Base-by-base conservation (phyloP, 64 coral and sea anemone genomes). In the Pocillopora damicornis region DNA sequence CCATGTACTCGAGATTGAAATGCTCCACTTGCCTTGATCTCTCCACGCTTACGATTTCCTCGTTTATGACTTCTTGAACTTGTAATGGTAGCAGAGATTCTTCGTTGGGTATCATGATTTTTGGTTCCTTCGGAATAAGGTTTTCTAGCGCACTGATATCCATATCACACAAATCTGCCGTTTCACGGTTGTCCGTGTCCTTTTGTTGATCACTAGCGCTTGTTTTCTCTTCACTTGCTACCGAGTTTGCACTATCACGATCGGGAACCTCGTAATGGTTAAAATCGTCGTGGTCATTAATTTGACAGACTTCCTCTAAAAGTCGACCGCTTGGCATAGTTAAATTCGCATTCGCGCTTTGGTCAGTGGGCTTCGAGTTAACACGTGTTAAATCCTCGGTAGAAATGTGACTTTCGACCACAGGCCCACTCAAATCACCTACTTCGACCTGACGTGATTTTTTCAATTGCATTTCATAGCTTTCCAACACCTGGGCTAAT, bases 401-500 rank as follows among this genome's bases (percentile, higher is more conserved):
- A 66, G 12, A 35, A 75, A 58, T 59, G 78, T 80, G 25, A 37
- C 59, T 51, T 1, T 68, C 58, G 8, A 62, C 42, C 34, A 58
- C 18, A 9, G 45, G 37, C 59, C 13, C 23, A 69, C 20, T 13
- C 11, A 73, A 6, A 74, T 58, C 74, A 26, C 1, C 9, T 59
- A 73, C 73, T 38, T 79, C 38, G 14, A 69, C 61, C 71, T 83
- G 35, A 51, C 22, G 62, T 35, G 63, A 37, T 34, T 26, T 42
- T 68, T 89, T 25, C 1, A 89, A 76, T 60, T 89, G 67, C n/a
- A 37, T 62, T 22, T 90, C 92, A 75, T 79, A 90, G 17, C 68
- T 88, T 80, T 79, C 60, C 23, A 93, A 60, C 35, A 89, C 72
- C 35, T 89, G 38, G 30, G 87, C 86, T 22, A 93, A 35, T 63